Evolutionary conservation across 2,888 invertebrate genomes (phyloP).

Genomic region (Ochropleura plecta): DNA sequence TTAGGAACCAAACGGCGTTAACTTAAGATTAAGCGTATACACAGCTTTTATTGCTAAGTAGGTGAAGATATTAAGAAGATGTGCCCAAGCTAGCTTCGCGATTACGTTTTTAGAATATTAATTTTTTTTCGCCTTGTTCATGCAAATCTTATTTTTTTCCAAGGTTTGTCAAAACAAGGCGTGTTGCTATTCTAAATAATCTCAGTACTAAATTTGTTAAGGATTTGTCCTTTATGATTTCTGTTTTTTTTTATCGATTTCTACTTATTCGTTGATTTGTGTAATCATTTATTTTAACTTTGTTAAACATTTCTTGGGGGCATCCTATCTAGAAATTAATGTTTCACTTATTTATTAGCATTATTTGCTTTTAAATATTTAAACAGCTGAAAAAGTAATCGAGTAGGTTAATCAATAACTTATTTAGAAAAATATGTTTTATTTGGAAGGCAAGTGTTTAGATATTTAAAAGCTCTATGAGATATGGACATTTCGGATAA

Average conservation of each 20-base stretch:
- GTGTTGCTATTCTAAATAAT: constrained; percentile 34
- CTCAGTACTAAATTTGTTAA: constrained; percentile 43
- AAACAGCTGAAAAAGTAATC: constrained; percentile 46
- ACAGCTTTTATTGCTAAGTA: constrained; percentile 60
- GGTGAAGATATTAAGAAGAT: constrained; percentile 48
- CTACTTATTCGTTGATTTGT: constrained; percentile 13
- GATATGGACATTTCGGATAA: constrained; percentile 55
- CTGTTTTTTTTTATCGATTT: constrained; percentile 26
- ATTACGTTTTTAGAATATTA: constrained; percentile 35
- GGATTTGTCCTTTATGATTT: constrained; percentile 22
- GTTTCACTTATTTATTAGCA: constrained; percentile 37
- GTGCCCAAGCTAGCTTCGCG: constrained; percentile 54
- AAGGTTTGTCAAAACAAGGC: constrained; percentile 57
- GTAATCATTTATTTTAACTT: constrained; percentile 47
- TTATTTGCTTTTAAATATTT: constrained; percentile 57
- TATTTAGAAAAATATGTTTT: constrained; percentile 44
- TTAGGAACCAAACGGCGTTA: constrained; percentile 51
- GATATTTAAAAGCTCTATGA: constrained; percentile 58
- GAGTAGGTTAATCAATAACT: constrained; percentile 16
- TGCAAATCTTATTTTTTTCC: constrained; percentile 44
- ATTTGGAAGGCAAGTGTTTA: constrained; percentile 41
- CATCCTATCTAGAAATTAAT: constrained; percentile 39
- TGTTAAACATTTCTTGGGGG: constrained; percentile 44
- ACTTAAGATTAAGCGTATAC: constrained; percentile 64
- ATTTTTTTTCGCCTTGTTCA: constrained; percentile 41